Evolutionary conservation across 2,797 vertebrate species (phyloP).

Genomic region (Oryzias dopingdopingensis): DNA sequence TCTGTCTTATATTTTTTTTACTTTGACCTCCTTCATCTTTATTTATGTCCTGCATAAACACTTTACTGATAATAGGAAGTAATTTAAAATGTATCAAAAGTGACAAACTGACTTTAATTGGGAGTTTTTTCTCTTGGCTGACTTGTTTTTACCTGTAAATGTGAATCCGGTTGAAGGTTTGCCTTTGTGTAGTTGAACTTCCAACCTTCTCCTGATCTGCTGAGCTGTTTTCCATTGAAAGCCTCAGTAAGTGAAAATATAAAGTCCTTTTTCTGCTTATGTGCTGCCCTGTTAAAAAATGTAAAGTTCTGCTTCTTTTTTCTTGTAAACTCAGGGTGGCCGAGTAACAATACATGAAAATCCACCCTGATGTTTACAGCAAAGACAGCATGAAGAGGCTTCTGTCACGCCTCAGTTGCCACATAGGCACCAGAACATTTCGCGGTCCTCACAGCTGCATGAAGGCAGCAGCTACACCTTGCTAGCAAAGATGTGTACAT

Average conservation of each 20-base stretch:
- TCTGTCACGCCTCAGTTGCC: constrained; percentile 6
- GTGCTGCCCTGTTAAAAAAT: background rate
- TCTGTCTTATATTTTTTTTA: constrained; percentile 3
- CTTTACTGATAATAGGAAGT: too few relatives aligned
- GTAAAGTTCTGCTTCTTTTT: background rate
- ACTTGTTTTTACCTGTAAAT: background rate
- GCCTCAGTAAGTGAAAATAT: background rate
- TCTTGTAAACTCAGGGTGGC: background rate
- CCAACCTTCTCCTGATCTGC: too few relatives aligned
- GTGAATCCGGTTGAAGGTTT: background rate
- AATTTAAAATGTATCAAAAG: background rate
- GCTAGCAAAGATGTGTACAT: too few relatives aligned
- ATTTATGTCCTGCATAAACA: background rate
- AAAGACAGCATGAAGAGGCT: constrained; percentile 10
- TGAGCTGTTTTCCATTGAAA: too few relatives aligned
- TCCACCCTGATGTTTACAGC: constrained; percentile 27
- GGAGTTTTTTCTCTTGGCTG: background rate
- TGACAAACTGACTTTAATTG: background rate
- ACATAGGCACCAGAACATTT: constrained; percentile 1
- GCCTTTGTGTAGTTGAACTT: background rate
- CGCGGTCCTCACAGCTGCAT: background rate
- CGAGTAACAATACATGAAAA: constrained; percentile 8
- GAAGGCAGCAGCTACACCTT: background rate
- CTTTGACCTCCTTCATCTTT: background rate
- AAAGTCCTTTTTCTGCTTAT: background rate